phyloP scores from a whole-genome alignment of 2,888 invertebrate genomes.

The Acrocyrtus sp. region DNA sequence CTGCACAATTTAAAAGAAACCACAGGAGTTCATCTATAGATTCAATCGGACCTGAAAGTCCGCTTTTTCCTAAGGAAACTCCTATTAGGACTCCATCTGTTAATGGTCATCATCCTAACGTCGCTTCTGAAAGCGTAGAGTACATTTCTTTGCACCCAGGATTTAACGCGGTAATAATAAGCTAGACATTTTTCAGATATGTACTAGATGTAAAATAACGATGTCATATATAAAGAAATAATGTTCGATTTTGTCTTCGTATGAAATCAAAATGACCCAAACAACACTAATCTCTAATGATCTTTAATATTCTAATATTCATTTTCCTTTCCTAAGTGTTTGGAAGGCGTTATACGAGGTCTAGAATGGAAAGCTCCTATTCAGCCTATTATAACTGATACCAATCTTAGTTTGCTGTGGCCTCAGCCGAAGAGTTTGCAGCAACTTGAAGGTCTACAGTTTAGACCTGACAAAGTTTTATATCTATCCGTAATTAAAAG shows the following conservation, averaged over 20 bases:
- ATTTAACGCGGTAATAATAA: slow-evolving; percentile 60
- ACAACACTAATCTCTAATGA: too few species aligned
- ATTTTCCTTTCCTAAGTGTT: slow-evolving; percentile 28
- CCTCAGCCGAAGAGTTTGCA: slow-evolving; percentile 72
- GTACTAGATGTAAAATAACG: too few species aligned
- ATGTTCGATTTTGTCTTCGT: neutral
- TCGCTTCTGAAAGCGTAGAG: slow-evolving; percentile 47
- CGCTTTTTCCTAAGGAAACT: slow-evolving; percentile 55
- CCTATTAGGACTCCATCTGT: slow-evolving; percentile 43
- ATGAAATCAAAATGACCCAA: neutral
- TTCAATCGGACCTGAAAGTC: slow-evolving; percentile 63
- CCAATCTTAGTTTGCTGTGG: slow-evolving; percentile 70
- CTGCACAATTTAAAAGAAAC: slow-evolving; percentile 58
- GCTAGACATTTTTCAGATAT: too few species aligned
- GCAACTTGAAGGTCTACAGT: slow-evolving; percentile 69
- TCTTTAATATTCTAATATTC: slow-evolving; percentile 5
- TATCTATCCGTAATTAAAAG: slow-evolving; percentile 68
- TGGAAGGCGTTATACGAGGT: slow-evolving; percentile 62
- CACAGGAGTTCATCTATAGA: slow-evolving; percentile 59
- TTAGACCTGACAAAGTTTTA: slow-evolving; percentile 67
- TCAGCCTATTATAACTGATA: slow-evolving; percentile 67
- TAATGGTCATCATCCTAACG: slow-evolving; percentile 43
- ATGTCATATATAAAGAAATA: too few species aligned
- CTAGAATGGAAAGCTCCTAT: slow-evolving; percentile 65
- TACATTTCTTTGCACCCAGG: slow-evolving; percentile 60